These are phyloP conservation scores for Lordiphosa mommai DNA, from an alignment of 1,140 invertebrate genomes.

Conservation along the genomic window DNA sequence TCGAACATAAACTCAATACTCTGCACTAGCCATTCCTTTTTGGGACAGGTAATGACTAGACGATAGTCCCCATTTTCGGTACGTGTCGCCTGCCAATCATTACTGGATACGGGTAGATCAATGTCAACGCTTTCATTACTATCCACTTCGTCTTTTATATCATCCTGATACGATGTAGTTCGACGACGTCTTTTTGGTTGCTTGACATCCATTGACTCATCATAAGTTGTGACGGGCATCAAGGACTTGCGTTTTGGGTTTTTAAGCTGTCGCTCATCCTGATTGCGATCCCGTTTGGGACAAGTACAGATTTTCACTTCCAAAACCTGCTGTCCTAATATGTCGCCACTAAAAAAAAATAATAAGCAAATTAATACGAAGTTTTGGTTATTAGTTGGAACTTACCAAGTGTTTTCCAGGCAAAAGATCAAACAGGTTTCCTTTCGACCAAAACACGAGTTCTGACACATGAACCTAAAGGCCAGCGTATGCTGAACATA, in stretches of 20 bases:
- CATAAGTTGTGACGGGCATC: constrained; percentile 16
- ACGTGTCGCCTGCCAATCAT: constrained; percentile 41
- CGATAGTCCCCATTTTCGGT: constrained; percentile 41
- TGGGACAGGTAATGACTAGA: constrained; percentile 31
- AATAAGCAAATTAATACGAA: background rate
- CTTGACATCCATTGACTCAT: constrained; percentile 31
- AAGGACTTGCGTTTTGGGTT: constrained; percentile 35
- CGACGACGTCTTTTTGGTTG: constrained; percentile 23
- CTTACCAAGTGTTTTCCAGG: constrained; percentile 57
- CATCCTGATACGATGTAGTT: constrained; percentile 1
- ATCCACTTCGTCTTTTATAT: constrained; percentile 47
- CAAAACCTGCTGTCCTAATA: constrained; percentile 61
- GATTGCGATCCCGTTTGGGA: constrained; percentile 64
- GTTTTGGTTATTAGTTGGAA: background rate
- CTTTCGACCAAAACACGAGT: constrained; percentile 71
- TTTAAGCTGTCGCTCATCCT: constrained; percentile 39
- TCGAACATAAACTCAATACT: constrained; percentile 56
- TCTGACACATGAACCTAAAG: constrained; percentile 68
- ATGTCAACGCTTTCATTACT: constrained; percentile 41
- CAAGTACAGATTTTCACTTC: constrained; percentile 70
- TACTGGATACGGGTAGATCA: background rate
- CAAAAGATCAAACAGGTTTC: constrained; percentile 65
- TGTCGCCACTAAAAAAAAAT: constrained; percentile 55
- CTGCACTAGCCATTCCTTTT: constrained; percentile 44
- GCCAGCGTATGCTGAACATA: constrained; percentile 59